A percentile compares a stretch with the other conserved stretches of the same genome.
Evolutionary conservation across 2,888 invertebrate species (phyloP).

Genomic region (Hypsopygia costalis): DNA sequence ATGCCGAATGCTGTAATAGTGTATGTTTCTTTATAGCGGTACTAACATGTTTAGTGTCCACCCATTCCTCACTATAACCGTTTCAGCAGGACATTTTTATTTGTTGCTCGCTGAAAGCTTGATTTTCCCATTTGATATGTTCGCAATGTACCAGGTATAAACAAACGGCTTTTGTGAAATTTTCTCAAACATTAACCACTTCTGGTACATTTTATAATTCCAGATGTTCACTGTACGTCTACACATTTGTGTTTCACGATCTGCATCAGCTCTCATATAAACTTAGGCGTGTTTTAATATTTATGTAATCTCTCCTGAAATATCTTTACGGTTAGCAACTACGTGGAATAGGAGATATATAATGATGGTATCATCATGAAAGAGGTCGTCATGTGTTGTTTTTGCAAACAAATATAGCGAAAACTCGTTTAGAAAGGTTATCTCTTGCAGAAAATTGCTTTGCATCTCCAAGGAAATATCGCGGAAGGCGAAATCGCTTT

Average conservation of each 20-base stretch:
- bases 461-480: conserved; percentile 74
- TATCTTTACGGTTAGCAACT: conserved; percentile 1
- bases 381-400: conserved; percentile 30
- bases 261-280: conserved; percentile 14
- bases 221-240: conserved; percentile 40
- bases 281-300: conserved; percentile 6
- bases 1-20: conserved; percentile 20
- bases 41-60: conserved; percentile 44
- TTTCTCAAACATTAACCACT: conserved; percentile 28
- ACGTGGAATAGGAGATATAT: conserved; percentile 2
- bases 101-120: conserved; percentile 42
- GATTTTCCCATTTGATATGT: conserved; percentile 42
- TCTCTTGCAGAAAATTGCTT: conserved; percentile 74
- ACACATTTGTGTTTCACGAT: conserved; percentile 26
- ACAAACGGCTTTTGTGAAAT: conserved; percentile 34
- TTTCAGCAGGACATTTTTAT: conserved; percentile 49
- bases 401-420: conserved; percentile 47
- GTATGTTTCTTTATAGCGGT: conserved; percentile 39
- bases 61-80: conserved; percentile 43
- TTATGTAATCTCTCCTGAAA: conserved; percentile 10
- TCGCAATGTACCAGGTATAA: conserved; percentile 31
- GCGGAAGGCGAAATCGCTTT: conserved; percentile 53
- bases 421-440: conserved; percentile 63
- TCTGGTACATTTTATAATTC: conserved; percentile 39
- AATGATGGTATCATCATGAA: conserved; percentile 17